These are phyloP conservation scores for Spea bombifrons DNA, from an alignment of 2,113 vertebrate genomes.

Conservation along the genomic window DNA sequence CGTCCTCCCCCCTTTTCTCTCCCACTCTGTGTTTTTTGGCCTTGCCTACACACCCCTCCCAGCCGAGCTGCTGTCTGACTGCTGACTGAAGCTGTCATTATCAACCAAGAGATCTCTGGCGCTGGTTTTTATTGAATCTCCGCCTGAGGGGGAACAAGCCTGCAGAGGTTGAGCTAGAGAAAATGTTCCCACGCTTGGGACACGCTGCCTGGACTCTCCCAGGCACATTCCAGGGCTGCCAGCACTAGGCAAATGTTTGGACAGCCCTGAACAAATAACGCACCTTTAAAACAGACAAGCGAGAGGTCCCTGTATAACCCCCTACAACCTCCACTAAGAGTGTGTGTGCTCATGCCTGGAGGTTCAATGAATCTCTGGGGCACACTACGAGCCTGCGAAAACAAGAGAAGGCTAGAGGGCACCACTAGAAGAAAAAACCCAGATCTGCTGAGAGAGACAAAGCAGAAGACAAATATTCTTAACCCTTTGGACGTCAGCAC, in stretches of 20 bases:
- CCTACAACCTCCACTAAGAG: conserved; percentile 27
- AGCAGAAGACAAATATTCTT: background rate
- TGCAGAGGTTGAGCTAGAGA: conserved; percentile 87
- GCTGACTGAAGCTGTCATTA: conserved; percentile 84
- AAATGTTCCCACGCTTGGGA: conserved; percentile 89
- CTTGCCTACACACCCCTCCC: conserved; percentile 41
- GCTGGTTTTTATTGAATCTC: conserved; percentile 84
- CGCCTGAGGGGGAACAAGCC: conserved; percentile 80
- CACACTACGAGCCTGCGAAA: conserved; percentile 23
- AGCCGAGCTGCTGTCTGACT: conserved; percentile 59
- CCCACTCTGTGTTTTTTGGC: conserved; percentile 33
- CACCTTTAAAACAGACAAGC: conserved; percentile 91
- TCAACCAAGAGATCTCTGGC: conserved; percentile 88
- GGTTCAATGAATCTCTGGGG: conserved; percentile 31
- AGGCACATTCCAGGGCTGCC: conserved; percentile 87
- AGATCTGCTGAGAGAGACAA: background rate
- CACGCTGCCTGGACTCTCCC: conserved; percentile 72
- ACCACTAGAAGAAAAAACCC: conserved; percentile 11
- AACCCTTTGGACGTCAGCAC: background rate
- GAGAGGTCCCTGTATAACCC: conserved; percentile 60
- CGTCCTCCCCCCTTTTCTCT: conserved; percentile 25
- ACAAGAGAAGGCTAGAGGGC: conserved; percentile 31
- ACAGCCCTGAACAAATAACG: conserved; percentile 96
- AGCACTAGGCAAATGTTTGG: conserved; percentile 92
- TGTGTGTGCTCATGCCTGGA: conserved; percentile 37